A percentile compares a stretch with the other conserved stretches of the same genome.
phyloP scores from a whole-genome alignment of 2,888 invertebrate genomes.

The Campoplex capitator region DNA sequence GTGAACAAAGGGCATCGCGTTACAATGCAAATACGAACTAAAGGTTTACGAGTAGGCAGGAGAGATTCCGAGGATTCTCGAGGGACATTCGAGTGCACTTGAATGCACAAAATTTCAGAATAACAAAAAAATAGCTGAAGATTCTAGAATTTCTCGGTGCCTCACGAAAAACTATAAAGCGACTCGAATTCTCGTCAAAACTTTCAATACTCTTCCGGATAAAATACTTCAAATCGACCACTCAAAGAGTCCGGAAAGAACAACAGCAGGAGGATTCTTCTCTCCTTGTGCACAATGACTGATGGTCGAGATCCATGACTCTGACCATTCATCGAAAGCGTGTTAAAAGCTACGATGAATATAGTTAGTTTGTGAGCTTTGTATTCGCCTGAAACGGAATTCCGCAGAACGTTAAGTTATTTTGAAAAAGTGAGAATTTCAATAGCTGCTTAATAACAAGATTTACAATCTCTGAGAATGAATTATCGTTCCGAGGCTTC shows the following conservation, averaged over 20 bases:
- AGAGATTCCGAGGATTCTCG: constrained; percentile 6
- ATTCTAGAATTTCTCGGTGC: not conserved
- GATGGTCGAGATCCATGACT: constrained; percentile 16
- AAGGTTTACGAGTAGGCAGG: constrained; percentile 14
- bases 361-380: not conserved
- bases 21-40: constrained; percentile 55
- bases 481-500: constrained; percentile 6
- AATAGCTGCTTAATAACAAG: constrained; percentile 2
- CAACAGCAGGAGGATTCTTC: constrained; percentile 2
- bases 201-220: not conserved
- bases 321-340: constrained; percentile 6
- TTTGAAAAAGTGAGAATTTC: not conserved
- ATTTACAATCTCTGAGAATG: not conserved
- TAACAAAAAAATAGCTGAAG: not conserved
- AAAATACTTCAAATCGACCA: constrained; percentile 19
- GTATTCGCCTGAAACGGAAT: not conserved
- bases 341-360: not conserved
- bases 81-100: not conserved
- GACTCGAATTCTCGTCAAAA: not conserved
- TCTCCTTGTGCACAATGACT: constrained; percentile 4
- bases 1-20: constrained; percentile 64
- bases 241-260: constrained; percentile 6
- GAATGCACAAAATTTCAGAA: not conserved
- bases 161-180: constrained; percentile 10
- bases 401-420: not conserved